phyloP scores from a whole-genome alignment of 2,113 vertebrate species.

The Lycocorax pyrrhopterus region DNA sequence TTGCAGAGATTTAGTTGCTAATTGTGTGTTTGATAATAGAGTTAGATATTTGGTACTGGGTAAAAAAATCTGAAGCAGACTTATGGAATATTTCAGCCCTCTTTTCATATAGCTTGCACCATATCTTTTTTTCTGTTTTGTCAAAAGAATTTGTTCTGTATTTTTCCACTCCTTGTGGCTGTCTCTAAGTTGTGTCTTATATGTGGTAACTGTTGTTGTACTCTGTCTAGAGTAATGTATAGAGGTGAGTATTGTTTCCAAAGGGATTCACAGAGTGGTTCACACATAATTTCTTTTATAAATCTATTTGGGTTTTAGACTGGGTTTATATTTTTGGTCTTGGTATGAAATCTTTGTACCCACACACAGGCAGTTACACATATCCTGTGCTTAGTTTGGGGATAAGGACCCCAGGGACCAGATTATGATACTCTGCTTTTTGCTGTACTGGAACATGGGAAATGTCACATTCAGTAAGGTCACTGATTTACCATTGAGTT shows the following conservation, averaged over 20 bases:
- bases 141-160: background rate
- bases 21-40: background rate
- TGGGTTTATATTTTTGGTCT: background rate
- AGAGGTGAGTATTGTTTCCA: background rate
- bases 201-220: background rate
- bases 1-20: background rate
- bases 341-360: background rate
- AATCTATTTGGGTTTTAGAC: background rate
- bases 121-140: background rate
- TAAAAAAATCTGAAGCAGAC: background rate
- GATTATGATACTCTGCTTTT: background rate
- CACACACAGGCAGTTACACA: rapidly evolving
- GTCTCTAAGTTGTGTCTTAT: background rate
- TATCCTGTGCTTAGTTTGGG: background rate
- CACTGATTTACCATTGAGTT: background rate
- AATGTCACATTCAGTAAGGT: background rate
- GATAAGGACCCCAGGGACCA: background rate
- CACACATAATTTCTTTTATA: background rate
- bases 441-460: background rate
- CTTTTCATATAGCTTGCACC: background rate
- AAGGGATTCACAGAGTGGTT: background rate
- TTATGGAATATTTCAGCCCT: background rate
- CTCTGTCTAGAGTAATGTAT: background rate
- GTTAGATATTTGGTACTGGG: background rate
- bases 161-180: background rate